Percentiles rank a stretch among this genome's conserved stretches.
Conservation (phyloP, 2,797 vertebrate species). For the Balearica regulorum region DNA sequence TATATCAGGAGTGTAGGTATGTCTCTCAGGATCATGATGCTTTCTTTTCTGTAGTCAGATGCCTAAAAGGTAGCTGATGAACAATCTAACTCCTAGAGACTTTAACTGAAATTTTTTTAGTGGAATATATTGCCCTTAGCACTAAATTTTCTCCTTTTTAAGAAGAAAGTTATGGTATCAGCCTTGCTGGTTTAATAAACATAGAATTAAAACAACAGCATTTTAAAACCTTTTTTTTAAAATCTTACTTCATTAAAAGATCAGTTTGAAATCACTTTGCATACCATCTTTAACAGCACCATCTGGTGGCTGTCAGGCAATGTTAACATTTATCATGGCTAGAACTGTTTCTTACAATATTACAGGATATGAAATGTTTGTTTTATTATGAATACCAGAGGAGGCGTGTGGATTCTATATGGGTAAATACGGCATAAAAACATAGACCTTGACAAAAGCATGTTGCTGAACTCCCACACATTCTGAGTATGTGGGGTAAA, state of each 20-base stretch:
- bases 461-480: background rate
- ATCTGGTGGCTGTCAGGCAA: slow-evolving; percentile 8
- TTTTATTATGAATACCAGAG: background rate
- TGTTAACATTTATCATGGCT: background rate
- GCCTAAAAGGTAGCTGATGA: background rate
- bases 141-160: background rate
- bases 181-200: background rate
- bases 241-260: background rate
- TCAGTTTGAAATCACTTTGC: background rate
- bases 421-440: background rate
- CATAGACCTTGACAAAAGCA: background rate
- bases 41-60: background rate
- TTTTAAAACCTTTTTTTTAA: background rate
- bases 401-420: background rate
- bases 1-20: rapidly evolving
- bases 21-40: background rate
- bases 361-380: background rate
- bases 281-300: slow-evolving; percentile 16
- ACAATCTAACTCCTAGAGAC: background rate
- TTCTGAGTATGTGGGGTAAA: background rate
- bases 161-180: background rate
- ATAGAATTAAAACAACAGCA: background rate
- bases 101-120: background rate
- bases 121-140: background rate
- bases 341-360: background rate